A percentile compares a stretch with the other conserved stretches of the same genome.
These are phyloP conservation scores for Pandion haliaetus DNA, from an alignment of 2,113 vertebrate species.

Conservation along the genomic window DNA sequence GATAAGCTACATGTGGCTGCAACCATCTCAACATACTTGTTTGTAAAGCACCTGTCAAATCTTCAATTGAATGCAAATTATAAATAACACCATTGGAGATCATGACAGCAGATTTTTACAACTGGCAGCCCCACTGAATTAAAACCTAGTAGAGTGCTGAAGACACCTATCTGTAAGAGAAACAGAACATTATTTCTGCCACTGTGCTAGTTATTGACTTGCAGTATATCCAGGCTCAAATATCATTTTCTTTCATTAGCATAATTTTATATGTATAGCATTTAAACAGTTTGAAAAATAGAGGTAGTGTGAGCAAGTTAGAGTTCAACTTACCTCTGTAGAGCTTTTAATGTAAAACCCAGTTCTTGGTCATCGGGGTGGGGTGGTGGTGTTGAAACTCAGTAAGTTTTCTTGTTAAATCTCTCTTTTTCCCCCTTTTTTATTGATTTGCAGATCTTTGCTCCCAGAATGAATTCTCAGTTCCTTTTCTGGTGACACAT, in stretches of 20 bases:
- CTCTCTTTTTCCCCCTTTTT: background rate
- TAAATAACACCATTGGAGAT: background rate
- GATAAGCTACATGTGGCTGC: background rate
- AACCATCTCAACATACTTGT: background rate
- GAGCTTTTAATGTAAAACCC: background rate
- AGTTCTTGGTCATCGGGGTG: fast-evolving
- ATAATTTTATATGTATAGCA: background rate
- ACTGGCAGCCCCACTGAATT: background rate
- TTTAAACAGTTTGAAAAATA: background rate
- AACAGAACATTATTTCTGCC: background rate
- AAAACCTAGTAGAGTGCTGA: background rate
- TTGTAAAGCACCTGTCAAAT: background rate
- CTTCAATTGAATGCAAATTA: background rate
- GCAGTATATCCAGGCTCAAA: background rate
- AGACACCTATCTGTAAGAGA: background rate
- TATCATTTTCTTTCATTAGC: background rate
- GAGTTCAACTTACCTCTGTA: background rate
- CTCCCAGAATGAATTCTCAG: background rate
- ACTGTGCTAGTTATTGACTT: background rate
- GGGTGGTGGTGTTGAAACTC: background rate
- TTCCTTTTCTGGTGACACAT: background rate
- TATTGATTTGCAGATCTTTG: background rate
- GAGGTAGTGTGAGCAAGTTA: background rate
- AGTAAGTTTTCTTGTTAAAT: background rate
- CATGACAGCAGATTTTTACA: background rate